phyloP scores from a whole-genome alignment of 1,140 invertebrate species.

The Aphidius gifuensis region DNA sequence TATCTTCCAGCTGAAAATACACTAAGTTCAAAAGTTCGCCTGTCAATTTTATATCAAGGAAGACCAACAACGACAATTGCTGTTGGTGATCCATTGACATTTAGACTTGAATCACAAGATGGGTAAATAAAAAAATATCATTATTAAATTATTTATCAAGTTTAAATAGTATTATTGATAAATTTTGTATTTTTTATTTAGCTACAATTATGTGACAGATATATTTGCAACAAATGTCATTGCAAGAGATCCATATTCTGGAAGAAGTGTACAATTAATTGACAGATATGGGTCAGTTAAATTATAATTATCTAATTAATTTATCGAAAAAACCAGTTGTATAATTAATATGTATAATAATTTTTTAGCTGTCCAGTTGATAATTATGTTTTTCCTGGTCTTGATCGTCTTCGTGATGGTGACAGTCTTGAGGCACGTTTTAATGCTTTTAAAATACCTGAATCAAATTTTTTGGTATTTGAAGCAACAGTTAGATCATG shows the following conservation, averaged over 20 bases:
- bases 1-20: conserved; percentile 88
- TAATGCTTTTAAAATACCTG: conserved; percentile 92
- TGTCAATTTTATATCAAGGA: conserved; percentile 84
- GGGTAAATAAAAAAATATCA: conserved; percentile 50
- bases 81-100: conserved; percentile 89
- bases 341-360: neutral
- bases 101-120: conserved; percentile 83
- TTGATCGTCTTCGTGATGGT: conserved; percentile 79
- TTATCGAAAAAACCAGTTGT: neutral
- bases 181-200: neutral
- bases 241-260: conserved; percentile 89
- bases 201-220: conserved; percentile 80
- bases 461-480: conserved; percentile 90
- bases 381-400: conserved; percentile 85
- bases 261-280: conserved; percentile 83
- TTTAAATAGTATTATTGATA: neutral
- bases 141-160: conserved; percentile 4
- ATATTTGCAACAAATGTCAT: conserved; percentile 92
- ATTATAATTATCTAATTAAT: conserved; percentile 30
- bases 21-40: conserved; percentile 78
- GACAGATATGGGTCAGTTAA: conserved; percentile 77
- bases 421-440: conserved; percentile 87
- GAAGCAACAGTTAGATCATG: conserved; percentile 89
- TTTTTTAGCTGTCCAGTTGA: conserved; percentile 78
- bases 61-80: conserved; percentile 89